Evolutionary conservation across 2,113 vertebrate species (phyloP).

Genomic region (Oryzias curvinotus): DNA sequence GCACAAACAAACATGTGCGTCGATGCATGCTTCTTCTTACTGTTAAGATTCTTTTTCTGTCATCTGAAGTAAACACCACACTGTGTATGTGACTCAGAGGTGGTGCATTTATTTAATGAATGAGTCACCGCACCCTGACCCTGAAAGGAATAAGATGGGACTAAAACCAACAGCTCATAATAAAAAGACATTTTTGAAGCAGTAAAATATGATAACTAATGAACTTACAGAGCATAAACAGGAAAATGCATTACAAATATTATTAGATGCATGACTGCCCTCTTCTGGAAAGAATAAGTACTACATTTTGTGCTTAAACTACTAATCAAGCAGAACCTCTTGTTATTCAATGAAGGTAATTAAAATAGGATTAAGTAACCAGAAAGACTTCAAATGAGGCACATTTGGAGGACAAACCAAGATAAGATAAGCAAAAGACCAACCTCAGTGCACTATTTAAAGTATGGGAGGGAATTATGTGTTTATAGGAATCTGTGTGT

Average conservation of each 20-base stretch:
- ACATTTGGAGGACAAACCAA: conserved; percentile 6
- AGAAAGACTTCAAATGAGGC: conserved; percentile 12
- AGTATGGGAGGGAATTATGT: too few relatives aligned
- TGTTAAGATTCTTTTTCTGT: too few relatives aligned
- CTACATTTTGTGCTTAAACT: conserved; percentile 10
- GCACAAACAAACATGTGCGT: too few relatives aligned
- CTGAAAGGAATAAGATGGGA: conserved; percentile 23
- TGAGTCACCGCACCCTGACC: conserved; percentile 43
- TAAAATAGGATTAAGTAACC: conserved; percentile 5
- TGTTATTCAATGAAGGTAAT: conserved; percentile 4
- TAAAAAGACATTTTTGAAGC: too few relatives aligned
- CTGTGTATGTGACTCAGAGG: conserved; percentile 2
- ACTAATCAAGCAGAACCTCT: conserved; percentile 3
- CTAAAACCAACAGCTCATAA: too few relatives aligned
- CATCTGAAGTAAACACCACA: too few relatives aligned
- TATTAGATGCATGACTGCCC: conserved; percentile 11
- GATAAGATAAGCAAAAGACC: neutral
- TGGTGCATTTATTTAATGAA: conserved; percentile 53
- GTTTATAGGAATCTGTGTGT: neutral
- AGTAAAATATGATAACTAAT: too few relatives aligned
- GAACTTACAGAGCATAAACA: too few relatives aligned
- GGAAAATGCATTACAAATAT: too few relatives aligned
- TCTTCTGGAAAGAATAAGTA: conserved; percentile 39
- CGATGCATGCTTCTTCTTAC: too few relatives aligned
- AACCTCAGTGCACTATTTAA: too few relatives aligned